A percentile compares a stretch with the other conserved stretches of the same genome.
These are phyloP conservation scores for Spodoptera littoralis DNA, from an alignment of 2,888 invertebrate species.

Conservation along the genomic window DNA sequence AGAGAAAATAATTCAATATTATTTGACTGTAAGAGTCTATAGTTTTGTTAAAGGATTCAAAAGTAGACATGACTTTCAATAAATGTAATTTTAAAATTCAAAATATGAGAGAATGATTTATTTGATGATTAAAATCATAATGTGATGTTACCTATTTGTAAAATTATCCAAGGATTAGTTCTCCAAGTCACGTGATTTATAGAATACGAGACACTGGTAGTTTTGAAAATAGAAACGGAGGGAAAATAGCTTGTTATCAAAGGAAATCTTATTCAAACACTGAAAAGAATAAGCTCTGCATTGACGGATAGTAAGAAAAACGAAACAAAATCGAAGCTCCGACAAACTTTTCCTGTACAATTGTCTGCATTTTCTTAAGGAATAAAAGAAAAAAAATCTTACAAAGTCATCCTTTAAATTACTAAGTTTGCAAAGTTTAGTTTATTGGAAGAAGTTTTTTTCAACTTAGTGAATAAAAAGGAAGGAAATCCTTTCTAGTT, in stretches of 20 bases:
- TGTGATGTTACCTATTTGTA: too few relatives aligned
- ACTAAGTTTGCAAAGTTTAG: conserved; percentile 47
- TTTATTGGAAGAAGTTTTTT: conserved; percentile 46
- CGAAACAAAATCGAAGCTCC: conserved; percentile 21
- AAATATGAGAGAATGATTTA: too few relatives aligned
- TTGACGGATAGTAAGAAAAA: conserved; percentile 5
- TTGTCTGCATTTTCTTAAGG: conserved; percentile 34
- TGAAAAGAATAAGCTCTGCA: conserved; percentile 1
- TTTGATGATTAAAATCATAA: too few relatives aligned
- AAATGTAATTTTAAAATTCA: too few relatives aligned
- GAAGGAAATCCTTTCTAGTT: conserved; percentile 33
- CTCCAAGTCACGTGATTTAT: too few relatives aligned
- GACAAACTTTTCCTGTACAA: conserved; percentile 24
- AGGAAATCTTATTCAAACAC: not conserved
- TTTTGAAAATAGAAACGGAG: too few relatives aligned
- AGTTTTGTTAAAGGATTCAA: too few relatives aligned
- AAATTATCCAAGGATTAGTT: too few relatives aligned
- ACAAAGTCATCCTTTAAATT: conserved; percentile 45
- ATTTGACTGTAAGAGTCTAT: too few relatives aligned
- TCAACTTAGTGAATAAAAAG: conserved; percentile 31
- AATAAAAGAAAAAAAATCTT: conserved; percentile 24
- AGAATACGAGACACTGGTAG: too few relatives aligned
- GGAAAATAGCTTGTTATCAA: too few relatives aligned
- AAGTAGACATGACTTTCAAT: too few relatives aligned
- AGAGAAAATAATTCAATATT: not conserved